Conservation (phyloP, 2,113 vertebrate species). For the Sapayoa aenigma region DNA sequence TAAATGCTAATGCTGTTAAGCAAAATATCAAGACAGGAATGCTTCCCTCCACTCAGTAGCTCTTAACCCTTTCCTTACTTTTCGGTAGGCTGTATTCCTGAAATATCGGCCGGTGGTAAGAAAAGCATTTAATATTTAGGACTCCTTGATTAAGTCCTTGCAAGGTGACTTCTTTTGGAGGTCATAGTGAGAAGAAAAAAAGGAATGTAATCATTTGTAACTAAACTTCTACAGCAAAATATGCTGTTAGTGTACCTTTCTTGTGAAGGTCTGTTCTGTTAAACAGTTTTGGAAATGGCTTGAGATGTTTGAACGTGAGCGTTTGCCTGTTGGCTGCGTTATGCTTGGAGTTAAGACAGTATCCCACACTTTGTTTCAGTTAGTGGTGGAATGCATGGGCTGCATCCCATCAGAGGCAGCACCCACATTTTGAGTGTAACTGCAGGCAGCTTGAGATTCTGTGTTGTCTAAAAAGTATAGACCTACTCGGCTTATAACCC, state of each 20-base stretch:
- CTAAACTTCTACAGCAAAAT: background rate
- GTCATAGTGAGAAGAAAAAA: background rate
- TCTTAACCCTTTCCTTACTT: background rate
- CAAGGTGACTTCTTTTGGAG: background rate
- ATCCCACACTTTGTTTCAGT: background rate
- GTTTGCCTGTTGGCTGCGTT: background rate
- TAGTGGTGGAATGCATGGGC: background rate
- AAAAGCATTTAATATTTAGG: background rate
- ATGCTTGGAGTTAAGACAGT: background rate
- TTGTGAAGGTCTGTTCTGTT: background rate
- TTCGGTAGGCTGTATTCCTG: background rate
- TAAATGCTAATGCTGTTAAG: conserved; percentile 37
- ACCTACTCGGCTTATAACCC: accelerated
- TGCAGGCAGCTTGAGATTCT: background rate
- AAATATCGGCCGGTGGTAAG: background rate
- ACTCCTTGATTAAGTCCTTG: background rate
- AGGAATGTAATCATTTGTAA: background rate
- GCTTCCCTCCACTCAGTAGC: background rate
- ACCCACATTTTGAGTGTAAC: background rate
- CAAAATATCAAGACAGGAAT: conserved; percentile 18
- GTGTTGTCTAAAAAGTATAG: accelerated
- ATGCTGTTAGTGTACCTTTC: background rate
- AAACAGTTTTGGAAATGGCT: background rate
- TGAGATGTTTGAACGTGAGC: background rate
- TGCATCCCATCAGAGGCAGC: background rate